Conservation (phyloP, 2,113 vertebrate genomes). For the Sinocyclocheilus maitianheensis region DNA sequence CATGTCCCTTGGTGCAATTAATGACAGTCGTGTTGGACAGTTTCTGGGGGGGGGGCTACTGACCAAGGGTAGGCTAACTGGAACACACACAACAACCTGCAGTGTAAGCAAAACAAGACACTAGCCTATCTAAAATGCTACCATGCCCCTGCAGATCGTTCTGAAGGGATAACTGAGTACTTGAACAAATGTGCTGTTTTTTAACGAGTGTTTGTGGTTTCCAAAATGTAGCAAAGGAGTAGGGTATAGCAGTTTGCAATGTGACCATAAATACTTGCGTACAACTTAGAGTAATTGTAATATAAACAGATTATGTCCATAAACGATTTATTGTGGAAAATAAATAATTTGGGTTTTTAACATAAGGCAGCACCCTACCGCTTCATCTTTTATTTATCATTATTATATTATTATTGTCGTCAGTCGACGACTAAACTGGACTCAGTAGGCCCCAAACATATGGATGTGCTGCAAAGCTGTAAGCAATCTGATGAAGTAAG, state of each 20-base stretch:
- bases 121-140: background rate
- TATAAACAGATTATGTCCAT: background rate
- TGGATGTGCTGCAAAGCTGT: background rate
- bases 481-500: background rate
- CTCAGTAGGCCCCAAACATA: slow-evolving; percentile 18
- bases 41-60: background rate
- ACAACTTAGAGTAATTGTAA: background rate
- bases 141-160: background rate
- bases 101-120: slow-evolving; percentile 13
- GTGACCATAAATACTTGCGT: background rate
- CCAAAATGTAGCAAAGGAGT: background rate
- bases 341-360: background rate
- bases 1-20: background rate
- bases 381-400: background rate
- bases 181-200: background rate
- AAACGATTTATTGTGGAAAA: background rate
- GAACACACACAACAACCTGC: background rate
- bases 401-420: background rate
- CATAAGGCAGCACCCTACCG: background rate
- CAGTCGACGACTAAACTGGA: background rate
- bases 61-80: background rate
- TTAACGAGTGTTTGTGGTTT: background rate
- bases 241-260: background rate
- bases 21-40: background rate
- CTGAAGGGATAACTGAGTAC: background rate